Conservation (phyloP, 2,888 invertebrate genomes). For the Drosophila paucipuncta region DNA sequence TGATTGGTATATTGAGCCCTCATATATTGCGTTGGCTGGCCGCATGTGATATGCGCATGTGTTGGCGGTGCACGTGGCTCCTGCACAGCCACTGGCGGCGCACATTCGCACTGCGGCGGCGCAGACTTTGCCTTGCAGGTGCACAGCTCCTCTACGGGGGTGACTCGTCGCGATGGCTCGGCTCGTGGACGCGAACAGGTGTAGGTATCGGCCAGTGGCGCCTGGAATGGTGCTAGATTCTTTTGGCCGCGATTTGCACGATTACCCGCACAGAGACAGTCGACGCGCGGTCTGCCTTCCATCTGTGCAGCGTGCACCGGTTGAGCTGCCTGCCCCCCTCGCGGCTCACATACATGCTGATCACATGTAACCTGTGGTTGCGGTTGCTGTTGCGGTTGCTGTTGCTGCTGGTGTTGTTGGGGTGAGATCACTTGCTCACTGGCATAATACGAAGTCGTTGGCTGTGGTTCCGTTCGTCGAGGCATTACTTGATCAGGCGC, state of each 20-base stretch:
- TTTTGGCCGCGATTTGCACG: background rate
- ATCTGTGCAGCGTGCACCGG: background rate
- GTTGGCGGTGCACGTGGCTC: conserved; percentile 13
- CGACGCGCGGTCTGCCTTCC: conserved; percentile 22
- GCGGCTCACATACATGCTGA: background rate
- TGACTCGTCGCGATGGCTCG: background rate
- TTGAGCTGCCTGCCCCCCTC: background rate
- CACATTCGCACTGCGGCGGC: conserved; percentile 46
- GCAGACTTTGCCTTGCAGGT: conserved; percentile 30
- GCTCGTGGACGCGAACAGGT: conserved; percentile 30
- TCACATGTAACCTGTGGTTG: background rate
- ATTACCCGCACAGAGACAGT: conserved; percentile 39
- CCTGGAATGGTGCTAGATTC: background rate
- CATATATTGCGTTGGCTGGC: conserved; percentile 12
- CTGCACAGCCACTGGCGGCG: conserved; percentile 12
- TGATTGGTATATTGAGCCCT: background rate
- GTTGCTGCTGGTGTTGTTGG: background rate
- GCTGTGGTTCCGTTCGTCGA: background rate
- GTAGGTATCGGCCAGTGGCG: conserved; percentile 53
- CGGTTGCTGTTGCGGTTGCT: background rate
- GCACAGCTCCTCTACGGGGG: conserved; percentile 22
- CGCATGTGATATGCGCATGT: conserved; percentile 52
- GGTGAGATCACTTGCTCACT: background rate
- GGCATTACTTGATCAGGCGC: background rate
- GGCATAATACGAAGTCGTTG: background rate